Base-by-base conservation (phyloP, 2,113 vertebrate species). In the Morphnarchus princeps region DNA sequence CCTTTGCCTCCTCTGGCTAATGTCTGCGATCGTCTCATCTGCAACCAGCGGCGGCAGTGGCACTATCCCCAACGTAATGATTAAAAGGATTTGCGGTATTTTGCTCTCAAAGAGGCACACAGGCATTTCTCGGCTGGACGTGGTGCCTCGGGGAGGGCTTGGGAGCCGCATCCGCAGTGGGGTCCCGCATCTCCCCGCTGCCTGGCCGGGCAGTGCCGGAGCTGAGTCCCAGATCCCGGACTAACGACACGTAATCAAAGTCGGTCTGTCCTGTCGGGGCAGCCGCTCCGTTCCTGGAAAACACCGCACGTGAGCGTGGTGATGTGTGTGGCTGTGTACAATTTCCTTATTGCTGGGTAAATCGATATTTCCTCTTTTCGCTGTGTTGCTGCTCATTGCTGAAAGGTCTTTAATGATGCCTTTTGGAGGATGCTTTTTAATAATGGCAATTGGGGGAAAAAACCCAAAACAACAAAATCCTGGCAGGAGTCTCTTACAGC, bases 1-100 rank as follows among this genome's bases (percentile, higher is more conserved):
- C n/a, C 22, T 36, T 59, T 34, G 16, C n/a, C 29, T 36, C 29
- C 16, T 40, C 40, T 32, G 50, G 34, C 21, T 36, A 1, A 0
- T 1, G 6, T 1, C 45, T 71, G 52, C 13, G 10, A 3, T 38
- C 29, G 1, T 9, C 38, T 36, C 34, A 1, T 21, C 20, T 18
- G 28, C 58, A n/a, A 2, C 38, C 82, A 6, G 74, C n/a, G 8
- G 8, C 6, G 15, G 1, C 42, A 1, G 7, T 8, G 32, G 1
- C 42, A 0, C 57, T 7, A 14, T 45, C 82, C 70, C 47, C 10
- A 32, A 3, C 3, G 21, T 6, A 9, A 21, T 1, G 8, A 21
- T 32, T 4, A 0, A 5, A 31, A 47, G 38, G 28, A 38, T 63
- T 58, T 1, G 22, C 57, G 11, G 28, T 15, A 3, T 2, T 50